A percentile compares a stretch with the other conserved stretches of the same genome.
phyloP scores from a whole-genome alignment of 1,140 invertebrate species.

The Drosophila albomicans region DNA sequence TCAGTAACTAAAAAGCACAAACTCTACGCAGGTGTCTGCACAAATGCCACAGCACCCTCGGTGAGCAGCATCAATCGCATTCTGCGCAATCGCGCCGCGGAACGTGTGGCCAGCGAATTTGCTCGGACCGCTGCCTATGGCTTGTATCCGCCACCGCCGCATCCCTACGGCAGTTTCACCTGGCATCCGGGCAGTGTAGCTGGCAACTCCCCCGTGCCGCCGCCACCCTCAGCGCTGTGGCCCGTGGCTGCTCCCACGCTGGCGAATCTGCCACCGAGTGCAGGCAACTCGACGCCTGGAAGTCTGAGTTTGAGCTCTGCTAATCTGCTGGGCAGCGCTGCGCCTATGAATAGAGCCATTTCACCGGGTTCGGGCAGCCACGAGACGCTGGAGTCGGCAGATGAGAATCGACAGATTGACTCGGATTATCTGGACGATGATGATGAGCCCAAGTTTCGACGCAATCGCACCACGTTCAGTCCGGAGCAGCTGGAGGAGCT shows the following conservation, averaged over 20 bases:
- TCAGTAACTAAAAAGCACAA: constrained; percentile 45
- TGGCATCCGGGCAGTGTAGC: constrained; percentile 77
- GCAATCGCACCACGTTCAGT: constrained; percentile 97
- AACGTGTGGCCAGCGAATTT: constrained; percentile 96
- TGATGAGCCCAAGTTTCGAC: constrained; percentile 95
- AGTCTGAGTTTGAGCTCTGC: constrained; percentile 58
- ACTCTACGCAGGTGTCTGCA: constrained; percentile 89
- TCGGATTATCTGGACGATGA: constrained; percentile 90
- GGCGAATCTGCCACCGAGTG: constrained; percentile 59
- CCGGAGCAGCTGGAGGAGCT: constrained; percentile 97
- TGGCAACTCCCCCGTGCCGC: constrained; percentile 58
- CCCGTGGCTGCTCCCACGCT: constrained; percentile 69
- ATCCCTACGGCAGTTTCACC: constrained; percentile 88
- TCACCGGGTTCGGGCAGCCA: constrained; percentile 83
- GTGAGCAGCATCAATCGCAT: constrained; percentile 97
- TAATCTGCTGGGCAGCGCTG: constrained; percentile 51
- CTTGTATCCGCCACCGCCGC: constrained; percentile 89
- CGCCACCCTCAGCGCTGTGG: constrained; percentile 64
- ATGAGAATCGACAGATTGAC: constrained; percentile 85
- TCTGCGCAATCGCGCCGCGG: constrained; percentile 94
- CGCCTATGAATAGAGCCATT: constrained; percentile 62
- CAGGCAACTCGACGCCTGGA: constrained; percentile 39
- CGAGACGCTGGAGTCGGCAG: constrained; percentile 82
- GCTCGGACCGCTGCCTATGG: constrained; percentile 95
- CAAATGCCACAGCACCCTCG: constrained; percentile 94